phyloP scores from a whole-genome alignment of 1,140 invertebrate species.

The Drosophila lini region DNA sequence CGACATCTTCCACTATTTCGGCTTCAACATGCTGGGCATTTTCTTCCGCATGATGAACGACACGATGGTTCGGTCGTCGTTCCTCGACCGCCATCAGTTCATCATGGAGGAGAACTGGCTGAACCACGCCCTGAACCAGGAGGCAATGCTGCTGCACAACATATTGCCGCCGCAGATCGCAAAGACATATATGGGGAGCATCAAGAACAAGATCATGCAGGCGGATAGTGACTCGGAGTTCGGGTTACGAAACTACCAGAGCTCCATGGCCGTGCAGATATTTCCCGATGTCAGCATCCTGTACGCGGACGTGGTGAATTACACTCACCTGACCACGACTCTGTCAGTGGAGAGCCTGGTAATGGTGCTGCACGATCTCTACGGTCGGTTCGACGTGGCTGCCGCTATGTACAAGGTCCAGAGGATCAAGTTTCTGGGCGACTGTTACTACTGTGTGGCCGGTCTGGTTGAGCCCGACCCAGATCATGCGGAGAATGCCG shows the following conservation, averaged over 20 bases:
- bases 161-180: slow-evolving; percentile 95
- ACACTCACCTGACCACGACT: slow-evolving; percentile 94
- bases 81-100: slow-evolving; percentile 93
- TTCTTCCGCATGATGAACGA: slow-evolving; percentile 95
- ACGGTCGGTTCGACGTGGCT: slow-evolving; percentile 96
- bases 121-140: slow-evolving; percentile 92
- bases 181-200: slow-evolving; percentile 90
- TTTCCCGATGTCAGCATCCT: slow-evolving; percentile 96
- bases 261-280: slow-evolving; percentile 93
- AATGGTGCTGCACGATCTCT: slow-evolving; percentile 95
- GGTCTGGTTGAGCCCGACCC: too few species aligned
- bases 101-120: slow-evolving; percentile 93
- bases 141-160: slow-evolving; percentile 93
- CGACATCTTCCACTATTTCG: slow-evolving; percentile 90
- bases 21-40: slow-evolving; percentile 91
- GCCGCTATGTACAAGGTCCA: slow-evolving; percentile 90
- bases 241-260: slow-evolving; percentile 68
- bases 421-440: slow-evolving; percentile 95
- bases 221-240: not conserved
- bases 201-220: slow-evolving; percentile 88
- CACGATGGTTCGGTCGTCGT: slow-evolving; percentile 92
- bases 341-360: slow-evolving; percentile 93
- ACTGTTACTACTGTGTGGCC: slow-evolving; percentile 85
- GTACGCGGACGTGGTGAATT: slow-evolving; percentile 98
- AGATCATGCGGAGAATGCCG: too few species aligned